Base-by-base conservation (phyloP, 2,888 invertebrate species). In the Synergus japonicus region DNA sequence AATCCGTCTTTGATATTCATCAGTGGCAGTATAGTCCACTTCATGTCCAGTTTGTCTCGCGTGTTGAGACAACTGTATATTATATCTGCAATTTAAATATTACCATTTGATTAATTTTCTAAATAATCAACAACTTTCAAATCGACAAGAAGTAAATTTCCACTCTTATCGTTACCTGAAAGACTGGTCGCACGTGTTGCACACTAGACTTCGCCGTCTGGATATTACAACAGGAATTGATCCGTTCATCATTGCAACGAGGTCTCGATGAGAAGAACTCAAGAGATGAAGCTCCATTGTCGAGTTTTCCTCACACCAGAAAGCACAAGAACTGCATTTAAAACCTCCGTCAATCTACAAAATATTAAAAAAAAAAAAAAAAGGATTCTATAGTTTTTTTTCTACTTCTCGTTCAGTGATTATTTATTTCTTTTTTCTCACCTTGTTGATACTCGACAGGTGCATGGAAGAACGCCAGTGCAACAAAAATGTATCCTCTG, bases 141-240 rank as follows among this genome's bases (percentile, higher is more conserved):
- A 65, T 41, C 37, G 4, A 37, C 37, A 65, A 63, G 18, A 63
- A 29, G 10, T 37, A 37, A 29, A 9, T 46, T 5, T 22, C 3
- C 5, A 37, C 5, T 58, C 10, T 7, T 9, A 9, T 1, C 29
- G 9, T 80, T 83, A 87, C 87, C 95, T 94, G 89, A 97, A 98
- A 58, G 93, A 93, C 87, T 94, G 93, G 12, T 91, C 90, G 90
- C 98, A 98, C 29, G 94, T 94, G 1, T 92, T 92, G 90, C 98
- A 98, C 81, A 93, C 92, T 5, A 96, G 90, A 0, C 93, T 93
- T 2, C 93, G 93, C 81, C 95, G 94, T 88, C 95, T 95, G 83
- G 95, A 94, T 80, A 97, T 96, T 46, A 96, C 94, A 76, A 97
- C 95, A 1, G 97, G 97, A 88, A 97, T 96, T 0, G 97, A 97